phyloP scores from a whole-genome alignment of 1,140 invertebrate genomes.

The Neocloeon triangulifer region DNA sequence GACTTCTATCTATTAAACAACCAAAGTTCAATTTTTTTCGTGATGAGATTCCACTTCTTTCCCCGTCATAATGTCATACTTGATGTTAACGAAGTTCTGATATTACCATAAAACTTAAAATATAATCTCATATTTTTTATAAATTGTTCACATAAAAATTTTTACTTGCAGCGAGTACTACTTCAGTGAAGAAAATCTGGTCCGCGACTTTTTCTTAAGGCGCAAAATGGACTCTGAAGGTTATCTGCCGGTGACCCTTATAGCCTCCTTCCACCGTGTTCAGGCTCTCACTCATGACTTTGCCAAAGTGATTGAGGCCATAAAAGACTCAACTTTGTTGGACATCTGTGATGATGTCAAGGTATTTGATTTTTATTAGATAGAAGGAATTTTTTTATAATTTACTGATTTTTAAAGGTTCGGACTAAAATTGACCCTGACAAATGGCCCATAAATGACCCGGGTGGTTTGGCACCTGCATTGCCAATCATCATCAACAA shows the following conservation, averaged over 20 bases:
- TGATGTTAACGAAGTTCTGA: neutral
- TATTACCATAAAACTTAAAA: neutral
- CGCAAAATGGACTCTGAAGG: slow-evolving; percentile 91
- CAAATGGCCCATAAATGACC: slow-evolving; percentile 78
- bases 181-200: slow-evolving; percentile 92
- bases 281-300: slow-evolving; percentile 69
- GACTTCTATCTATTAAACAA: slow-evolving; percentile 13
- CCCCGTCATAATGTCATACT: neutral
- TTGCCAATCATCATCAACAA: too few species aligned
- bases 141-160: slow-evolving; percentile 1
- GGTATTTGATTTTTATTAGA: slow-evolving; percentile 18
- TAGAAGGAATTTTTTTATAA: neutral
- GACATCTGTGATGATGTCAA: slow-evolving; percentile 58
- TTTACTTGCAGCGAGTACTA: slow-evolving; percentile 80
- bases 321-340: slow-evolving; percentile 56
- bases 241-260: slow-evolving; percentile 75
- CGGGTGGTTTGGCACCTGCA: too few species aligned
- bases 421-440: slow-evolving; percentile 55
- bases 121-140: neutral
- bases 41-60: neutral
- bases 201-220: slow-evolving; percentile 86
- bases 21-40: neutral
- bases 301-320: slow-evolving; percentile 54
- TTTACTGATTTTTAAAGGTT: slow-evolving; percentile 26
- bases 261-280: slow-evolving; percentile 89